Base-by-base conservation (phyloP, 2,797 vertebrate genomes). In the Salarias fasciatus region DNA sequence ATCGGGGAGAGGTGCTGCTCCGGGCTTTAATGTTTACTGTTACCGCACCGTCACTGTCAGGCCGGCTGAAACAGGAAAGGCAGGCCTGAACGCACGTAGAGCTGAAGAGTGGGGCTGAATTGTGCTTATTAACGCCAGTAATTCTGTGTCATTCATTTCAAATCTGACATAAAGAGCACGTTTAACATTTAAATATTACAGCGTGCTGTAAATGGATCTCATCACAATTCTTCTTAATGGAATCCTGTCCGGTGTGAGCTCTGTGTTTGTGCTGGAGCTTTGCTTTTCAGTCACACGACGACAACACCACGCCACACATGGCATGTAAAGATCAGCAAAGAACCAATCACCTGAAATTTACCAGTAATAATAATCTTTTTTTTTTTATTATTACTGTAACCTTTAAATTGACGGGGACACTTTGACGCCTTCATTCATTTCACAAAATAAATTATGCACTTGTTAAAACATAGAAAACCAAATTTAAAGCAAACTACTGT, bases 341-440 rank as follows among this genome's bases (percentile, higher is more conserved):
- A 72, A 48, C 28, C 5, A 10, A 29, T 58, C 65, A 44, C 43
- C 13, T 64, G 41, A 33, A 55, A 56, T 67, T 58, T 52, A 73
- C 48, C 45, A 18, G 18, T 24, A 24, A 24, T 24, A 24, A 24
- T 24, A 24, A 18, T 24, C 18, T 2, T 24, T 24, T 24, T 3
- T n/a, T n/a, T 24, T 24, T 24, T 2, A 18, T 24, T 24, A 24
- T 24, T 24, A 24, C 18, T 24, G 2, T 24, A 24, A 24, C 24
- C 3, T 24, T 24, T 24, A 24, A 24, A 18, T 24, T 24, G 24
- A 24, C 24, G 3, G 18, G 18, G 18, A 24, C 18, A 24, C 3
- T 24, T 24, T 24, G 24, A 24, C 3, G 18, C n/a, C n/a, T n/a
- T n/a, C n/a, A n/a, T 53, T 53, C 7, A 53, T 42, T 29, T 31